Evolutionary conservation across 1,140 invertebrate genomes (phyloP).

Genomic region (Dendrolimus punctatus): DNA sequence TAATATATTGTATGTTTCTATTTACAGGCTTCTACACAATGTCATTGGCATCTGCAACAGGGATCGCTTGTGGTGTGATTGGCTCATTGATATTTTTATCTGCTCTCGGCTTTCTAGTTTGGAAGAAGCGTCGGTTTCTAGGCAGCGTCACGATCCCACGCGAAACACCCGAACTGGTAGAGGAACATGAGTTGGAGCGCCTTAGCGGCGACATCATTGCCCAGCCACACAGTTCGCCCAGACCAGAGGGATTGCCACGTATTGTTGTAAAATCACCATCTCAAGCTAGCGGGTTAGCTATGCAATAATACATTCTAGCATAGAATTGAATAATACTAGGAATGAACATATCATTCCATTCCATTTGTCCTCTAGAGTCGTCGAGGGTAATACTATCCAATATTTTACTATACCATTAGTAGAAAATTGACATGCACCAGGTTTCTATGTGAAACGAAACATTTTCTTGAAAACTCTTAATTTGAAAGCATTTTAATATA

Average conservation of each 20-base stretch:
- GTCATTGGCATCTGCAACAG: slow-evolving; percentile 44
- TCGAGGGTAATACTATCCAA: too few relatives aligned
- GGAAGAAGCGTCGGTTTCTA: slow-evolving; percentile 36
- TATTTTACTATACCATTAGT: too few relatives aligned
- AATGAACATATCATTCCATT: neutral
- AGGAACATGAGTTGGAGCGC: slow-evolving; percentile 29
- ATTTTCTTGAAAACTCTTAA: too few relatives aligned
- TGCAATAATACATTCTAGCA: neutral
- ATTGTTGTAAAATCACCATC: slow-evolving; percentile 37
- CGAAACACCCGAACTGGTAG: slow-evolving; percentile 21
- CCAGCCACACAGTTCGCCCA: neutral
- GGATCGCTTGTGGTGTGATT: slow-evolving; percentile 39
- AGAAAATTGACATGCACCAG: too few relatives aligned
- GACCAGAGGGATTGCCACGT: slow-evolving; percentile 10
- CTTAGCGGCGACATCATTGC: neutral
- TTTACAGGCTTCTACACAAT: slow-evolving; percentile 43
- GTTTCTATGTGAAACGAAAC: too few relatives aligned
- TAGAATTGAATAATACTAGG: neutral
- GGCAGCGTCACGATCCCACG: slow-evolving; percentile 15
- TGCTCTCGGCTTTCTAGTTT: slow-evolving; percentile 33
- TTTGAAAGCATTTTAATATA: too few relatives aligned
- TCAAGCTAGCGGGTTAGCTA: slow-evolving; percentile 8
- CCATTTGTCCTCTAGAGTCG: too few relatives aligned
- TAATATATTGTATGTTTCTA: neutral
- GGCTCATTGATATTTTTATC: slow-evolving; percentile 22